Base-by-base conservation (phyloP, 2,797 vertebrate genomes). In the Percopsis omiscomaycus region DNA sequence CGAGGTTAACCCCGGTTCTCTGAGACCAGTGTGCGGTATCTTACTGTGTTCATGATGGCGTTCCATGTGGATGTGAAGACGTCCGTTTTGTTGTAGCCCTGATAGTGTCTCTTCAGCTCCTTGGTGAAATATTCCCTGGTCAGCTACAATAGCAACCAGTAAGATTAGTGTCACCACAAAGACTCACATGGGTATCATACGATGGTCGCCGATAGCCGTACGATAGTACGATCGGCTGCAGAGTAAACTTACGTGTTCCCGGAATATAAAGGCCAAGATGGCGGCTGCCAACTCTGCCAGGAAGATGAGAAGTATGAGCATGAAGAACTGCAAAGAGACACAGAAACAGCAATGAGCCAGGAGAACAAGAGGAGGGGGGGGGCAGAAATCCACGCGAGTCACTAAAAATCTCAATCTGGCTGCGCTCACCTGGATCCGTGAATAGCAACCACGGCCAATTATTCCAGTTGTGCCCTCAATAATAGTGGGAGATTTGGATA, bases 271-370 rank as follows among this genome's bases (percentile, higher is more conserved):
- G 81, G 95, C 96, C 83, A 97, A 86, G 89, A 97, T 96, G 78
- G 95, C 96, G 59, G 96, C 95, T 0, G 95, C 95, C 69, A 98
- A 91, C 88, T 98, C 96, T 0, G 94, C 96, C 87, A 98, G 84
- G 91, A 98, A 98, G 89, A 98, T 97, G 82, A 97, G 79, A 81
- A 98, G 93, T 89, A 98, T 98, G 80, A 98, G 94, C 90, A 98
- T 93, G 91, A 98, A 98, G 90, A 97, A 98, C 96, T 98, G 92
- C 49, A 79, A 54, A 6, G 45, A 83, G 63, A 80, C 22, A 63
- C 75, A 64, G 61, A 52, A 9, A 51, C 14, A 56, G 29, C 64
- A 59, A 42, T 64, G 5, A 42, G 44, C 55, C 29, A 22, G 56
- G 10, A 45, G 60, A 59, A 61, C 15, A 9, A 28, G 16, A 64